Percentiles rank a stretch among this genome's conserved stretches.
Evolutionary conservation across 1,140 invertebrate species (phyloP).

Genomic region (Spodoptera frugiperda): DNA sequence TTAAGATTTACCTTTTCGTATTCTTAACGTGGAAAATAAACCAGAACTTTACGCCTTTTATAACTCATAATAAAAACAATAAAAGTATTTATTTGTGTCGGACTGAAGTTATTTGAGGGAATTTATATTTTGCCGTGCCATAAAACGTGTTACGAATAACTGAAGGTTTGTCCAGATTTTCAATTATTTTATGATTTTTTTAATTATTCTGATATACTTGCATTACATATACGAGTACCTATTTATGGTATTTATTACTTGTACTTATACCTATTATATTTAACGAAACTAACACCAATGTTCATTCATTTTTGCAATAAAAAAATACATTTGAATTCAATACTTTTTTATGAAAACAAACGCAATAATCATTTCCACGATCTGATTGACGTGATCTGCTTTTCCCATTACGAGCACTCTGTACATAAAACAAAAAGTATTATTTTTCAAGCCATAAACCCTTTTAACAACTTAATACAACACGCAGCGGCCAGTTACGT

Average conservation of each 20-base stretch:
- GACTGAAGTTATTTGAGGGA: background rate
- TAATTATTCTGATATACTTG: no score
- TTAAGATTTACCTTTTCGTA: constrained; percentile 17
- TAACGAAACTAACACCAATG: no score
- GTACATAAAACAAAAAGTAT: constrained; percentile 17
- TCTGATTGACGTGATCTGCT: background rate
- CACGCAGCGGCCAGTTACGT: constrained; percentile 67
- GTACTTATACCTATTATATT: no score
- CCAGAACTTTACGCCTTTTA: background rate
- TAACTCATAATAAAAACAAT: constrained; percentile 18
- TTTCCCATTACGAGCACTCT: constrained; percentile 13
- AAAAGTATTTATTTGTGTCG: constrained; percentile 24
- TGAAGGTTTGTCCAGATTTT: background rate
- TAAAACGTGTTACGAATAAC: background rate
- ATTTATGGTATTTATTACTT: no score
- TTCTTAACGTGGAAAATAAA: constrained; percentile 16
- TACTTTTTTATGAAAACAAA: background rate
- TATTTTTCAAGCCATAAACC: constrained; percentile 66
- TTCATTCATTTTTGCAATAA: no score
- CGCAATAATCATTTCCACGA: constrained; percentile 3
- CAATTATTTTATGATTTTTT: background rate
- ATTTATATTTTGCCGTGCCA: constrained; percentile 2
- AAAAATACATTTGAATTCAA: background rate
- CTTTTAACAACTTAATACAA: constrained; percentile 75
- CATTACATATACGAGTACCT: no score